phyloP scores from a whole-genome alignment of 2,797 vertebrate species.

The Glyptemys insculpta region DNA sequence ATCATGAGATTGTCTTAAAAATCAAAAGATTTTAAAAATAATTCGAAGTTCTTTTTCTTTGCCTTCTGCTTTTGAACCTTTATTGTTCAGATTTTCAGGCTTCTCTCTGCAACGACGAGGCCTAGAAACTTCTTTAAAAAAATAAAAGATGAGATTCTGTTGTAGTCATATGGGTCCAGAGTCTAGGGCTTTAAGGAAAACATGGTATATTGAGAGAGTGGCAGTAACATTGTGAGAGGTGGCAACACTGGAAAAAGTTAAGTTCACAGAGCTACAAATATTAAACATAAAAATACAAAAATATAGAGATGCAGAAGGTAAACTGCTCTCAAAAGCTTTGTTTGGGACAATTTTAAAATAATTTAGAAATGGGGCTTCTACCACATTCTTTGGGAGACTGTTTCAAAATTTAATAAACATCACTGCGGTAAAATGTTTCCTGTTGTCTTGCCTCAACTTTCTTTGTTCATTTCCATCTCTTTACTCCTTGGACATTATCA shows the following conservation, averaged over 20 bases:
- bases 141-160: background rate
- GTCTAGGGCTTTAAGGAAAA: background rate
- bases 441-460: background rate
- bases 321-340: slow-evolving; percentile 1
- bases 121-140: background rate
- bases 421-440: rapidly evolving
- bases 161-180: background rate
- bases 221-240: background rate
- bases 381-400: background rate
- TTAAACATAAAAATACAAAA: background rate
- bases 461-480: background rate
- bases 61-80: background rate
- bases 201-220: background rate
- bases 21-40: background rate
- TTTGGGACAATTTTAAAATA: background rate
- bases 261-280: background rate
- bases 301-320: background rate
- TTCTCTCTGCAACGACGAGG: background rate
- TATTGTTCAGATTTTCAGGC: background rate
- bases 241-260: background rate
- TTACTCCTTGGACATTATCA: background rate
- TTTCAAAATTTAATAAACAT: background rate
- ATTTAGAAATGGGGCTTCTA: background rate
- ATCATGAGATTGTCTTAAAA: background rate
- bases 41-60: background rate